phyloP scores from a whole-genome alignment of 2,113 vertebrate genomes.

The Dunckerocampus dactyliophorus region DNA sequence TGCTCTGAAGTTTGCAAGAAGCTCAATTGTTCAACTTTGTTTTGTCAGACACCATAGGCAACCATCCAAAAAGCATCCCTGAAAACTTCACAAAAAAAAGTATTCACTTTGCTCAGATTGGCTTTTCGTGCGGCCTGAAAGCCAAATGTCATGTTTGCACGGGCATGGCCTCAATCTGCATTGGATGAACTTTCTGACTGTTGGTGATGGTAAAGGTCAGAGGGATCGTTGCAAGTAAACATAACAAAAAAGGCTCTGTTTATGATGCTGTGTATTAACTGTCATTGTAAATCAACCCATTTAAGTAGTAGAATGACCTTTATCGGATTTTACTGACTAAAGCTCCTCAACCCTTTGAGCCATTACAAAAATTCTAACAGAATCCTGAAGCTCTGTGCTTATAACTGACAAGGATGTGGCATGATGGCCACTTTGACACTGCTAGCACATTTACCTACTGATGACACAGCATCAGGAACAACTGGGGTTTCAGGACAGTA shows the following conservation, averaged over 20 bases:
- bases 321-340: not conserved
- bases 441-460: too few species aligned
- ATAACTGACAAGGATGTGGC: not conserved
- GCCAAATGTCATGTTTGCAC: not conserved
- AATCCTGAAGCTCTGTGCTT: not conserved
- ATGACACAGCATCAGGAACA: too few species aligned
- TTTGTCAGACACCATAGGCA: too few species aligned
- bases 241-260: not conserved
- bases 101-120: not conserved
- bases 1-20: too few species aligned
- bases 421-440: too few species aligned
- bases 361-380: not conserved
- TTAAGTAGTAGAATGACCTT: not conserved
- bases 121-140: not conserved
- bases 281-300: not conserved
- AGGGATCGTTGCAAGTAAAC: not conserved
- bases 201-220: constrained; percentile 7
- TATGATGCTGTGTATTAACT: not conserved
- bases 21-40: too few species aligned
- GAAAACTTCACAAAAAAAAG: too few species aligned
- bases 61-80: too few species aligned
- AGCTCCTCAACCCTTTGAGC: not conserved
- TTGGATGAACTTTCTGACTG: not conserved
- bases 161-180: not conserved
- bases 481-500: too few species aligned